Evolutionary conservation across 2,888 invertebrate species (phyloP).

Genomic region (Ashinkailepas kermadecensis): DNA sequence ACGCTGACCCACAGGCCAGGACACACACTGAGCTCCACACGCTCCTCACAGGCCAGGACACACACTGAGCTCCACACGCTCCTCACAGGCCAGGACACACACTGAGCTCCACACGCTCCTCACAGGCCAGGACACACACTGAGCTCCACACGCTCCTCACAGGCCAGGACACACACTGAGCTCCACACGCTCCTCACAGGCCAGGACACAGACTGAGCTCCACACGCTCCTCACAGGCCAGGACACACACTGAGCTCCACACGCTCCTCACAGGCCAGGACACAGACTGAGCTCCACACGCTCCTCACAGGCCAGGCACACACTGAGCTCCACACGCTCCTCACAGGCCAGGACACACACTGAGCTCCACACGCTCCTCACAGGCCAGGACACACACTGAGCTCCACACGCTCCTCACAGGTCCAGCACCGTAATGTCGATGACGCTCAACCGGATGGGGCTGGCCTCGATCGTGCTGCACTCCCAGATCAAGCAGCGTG

Average conservation of each 20-base stretch:
- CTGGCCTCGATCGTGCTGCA: slow-evolving; percentile 86
- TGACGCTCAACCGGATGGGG: slow-evolving; percentile 78
- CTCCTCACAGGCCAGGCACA: neutral
- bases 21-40: too few relatives aligned
- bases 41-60: neutral
- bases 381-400: too few relatives aligned
- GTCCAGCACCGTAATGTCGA: slow-evolving; percentile 56
- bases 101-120: too few relatives aligned
- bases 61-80: too few relatives aligned
- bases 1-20: too few relatives aligned
- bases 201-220: too few relatives aligned
- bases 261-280: neutral
- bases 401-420: neutral
- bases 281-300: too few relatives aligned
- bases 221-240: neutral
- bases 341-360: neutral
- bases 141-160: too few relatives aligned
- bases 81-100: neutral
- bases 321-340: too few relatives aligned
- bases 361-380: too few relatives aligned
- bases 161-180: neutral
- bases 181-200: neutral
- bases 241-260: too few relatives aligned
- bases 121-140: neutral
- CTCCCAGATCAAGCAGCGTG: slow-evolving; percentile 82